phyloP scores from a whole-genome alignment of 2,888 invertebrate species.

The Lamproptera curius region DNA sequence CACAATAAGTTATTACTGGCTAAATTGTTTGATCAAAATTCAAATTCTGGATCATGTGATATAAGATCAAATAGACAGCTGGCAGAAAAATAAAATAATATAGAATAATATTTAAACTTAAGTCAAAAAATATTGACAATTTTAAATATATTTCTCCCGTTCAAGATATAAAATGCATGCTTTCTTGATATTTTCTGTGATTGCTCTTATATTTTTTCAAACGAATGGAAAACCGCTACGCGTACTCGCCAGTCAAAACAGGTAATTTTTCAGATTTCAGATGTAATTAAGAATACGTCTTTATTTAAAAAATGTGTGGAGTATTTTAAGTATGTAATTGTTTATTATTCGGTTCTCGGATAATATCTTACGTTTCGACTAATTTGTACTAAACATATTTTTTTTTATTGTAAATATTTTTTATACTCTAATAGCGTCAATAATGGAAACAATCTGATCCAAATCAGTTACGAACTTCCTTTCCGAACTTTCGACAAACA shows the following conservation, averaged over 20 bases:
- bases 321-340: too few species aligned
- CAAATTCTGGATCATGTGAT: too few species aligned
- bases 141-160: conserved; percentile 13
- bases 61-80: conserved; percentile 4
- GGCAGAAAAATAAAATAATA: conserved; percentile 7
- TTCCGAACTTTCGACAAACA: too few species aligned
- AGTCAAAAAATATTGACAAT: conserved; percentile 14
- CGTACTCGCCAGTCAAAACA: conserved; percentile 7
- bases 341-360: neutral
- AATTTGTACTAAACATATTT: neutral
- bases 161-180: conserved; percentile 14
- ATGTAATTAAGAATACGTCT: too few species aligned
- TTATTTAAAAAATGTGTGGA: too few species aligned
- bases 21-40: too few species aligned
- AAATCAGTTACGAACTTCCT: too few species aligned
- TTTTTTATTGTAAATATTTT: too few species aligned
- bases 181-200: conserved; percentile 15
- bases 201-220: conserved; percentile 9
- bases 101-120: conserved; percentile 16
- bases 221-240: conserved; percentile 11
- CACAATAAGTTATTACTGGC: too few species aligned
- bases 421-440: too few species aligned
- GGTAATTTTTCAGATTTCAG: conserved; percentile 5
- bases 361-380: neutral
- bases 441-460: too few species aligned